Base-by-base conservation (phyloP, 2,797 vertebrate species). In the Hafferia zeledoni region DNA sequence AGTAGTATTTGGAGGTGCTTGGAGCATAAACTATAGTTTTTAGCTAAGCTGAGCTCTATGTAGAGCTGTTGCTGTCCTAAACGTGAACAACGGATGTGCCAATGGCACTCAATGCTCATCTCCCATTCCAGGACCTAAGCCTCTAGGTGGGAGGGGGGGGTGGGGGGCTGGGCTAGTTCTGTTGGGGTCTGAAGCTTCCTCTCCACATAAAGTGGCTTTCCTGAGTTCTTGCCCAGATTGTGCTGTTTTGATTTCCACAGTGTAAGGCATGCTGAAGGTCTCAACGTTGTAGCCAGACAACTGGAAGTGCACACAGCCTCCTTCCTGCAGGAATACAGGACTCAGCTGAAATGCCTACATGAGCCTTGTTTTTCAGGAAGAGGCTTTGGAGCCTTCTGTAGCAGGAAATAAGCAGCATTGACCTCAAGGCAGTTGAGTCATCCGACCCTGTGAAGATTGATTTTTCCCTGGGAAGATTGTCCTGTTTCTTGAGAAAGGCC, bases 331-430 rank as follows among this genome's bases (percentile, higher is more conserved):
- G 76, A 94, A 68, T 71, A n/a, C 23, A 33, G 57, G 65, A 83
- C 61, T 50, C 65, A 71, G 90, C 86, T 71, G 65, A 88, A 93
- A 83, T 68, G 57, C 72, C 88, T 75, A 28, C 8, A 2, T 20
- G 41, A 71, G 65, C 33, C 64, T 86, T 95, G 88, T 93, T 96
- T 93, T 12, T 92, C 93, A 95, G 96, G 96, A 96, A 96, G 65
- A 92, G 50, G 53, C n/a, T 86, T 71, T 83, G 53, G 81, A 50
- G 86, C 59, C 59, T 84, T 85, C 50, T 81, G 39, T 53, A 46
- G 41, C 86, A 95, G 92, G 92, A 96, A 96, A 69, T 52, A 52
- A 17, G 46, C 61, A 88, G 49, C 1, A 0, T 11, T 96, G 75
- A 87, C 94, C 74, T 95, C 65, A 60, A 91, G 67, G 72, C 69